Conservation (phyloP, 2,888 invertebrate species). For the Hoplodrina blanda region DNA sequence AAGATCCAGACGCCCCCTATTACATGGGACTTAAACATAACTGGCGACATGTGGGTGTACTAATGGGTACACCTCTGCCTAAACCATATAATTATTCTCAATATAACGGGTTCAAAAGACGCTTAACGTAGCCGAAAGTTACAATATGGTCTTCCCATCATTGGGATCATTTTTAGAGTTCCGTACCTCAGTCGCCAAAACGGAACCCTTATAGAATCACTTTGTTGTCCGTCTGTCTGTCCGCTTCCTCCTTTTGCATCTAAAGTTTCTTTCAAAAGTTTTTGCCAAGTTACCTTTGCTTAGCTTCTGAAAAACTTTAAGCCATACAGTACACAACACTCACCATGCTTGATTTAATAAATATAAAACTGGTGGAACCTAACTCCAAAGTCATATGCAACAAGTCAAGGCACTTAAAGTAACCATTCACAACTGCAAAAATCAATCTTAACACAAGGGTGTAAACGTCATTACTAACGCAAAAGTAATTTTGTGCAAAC, state of each 20-base stretch:
- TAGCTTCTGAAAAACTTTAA: neutral
- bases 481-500: constrained; percentile 4
- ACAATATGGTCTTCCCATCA: no score
- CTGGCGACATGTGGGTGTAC: no score
- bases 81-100: no score
- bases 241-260: neutral
- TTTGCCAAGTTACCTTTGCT: neutral
- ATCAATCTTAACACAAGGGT: constrained; percentile 7
- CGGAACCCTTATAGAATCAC: no score
- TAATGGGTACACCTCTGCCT: no score
- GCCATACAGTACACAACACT: constrained; percentile 20
- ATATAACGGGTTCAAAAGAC: no score
- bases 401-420: constrained; percentile 45
- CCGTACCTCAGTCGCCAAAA: no score
- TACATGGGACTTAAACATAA: no score
- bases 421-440: constrained; percentile 3
- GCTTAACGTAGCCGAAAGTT: no score
- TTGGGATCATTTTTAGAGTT: no score
- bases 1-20: no score
- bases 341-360: constrained; percentile 28
- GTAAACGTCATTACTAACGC: constrained; percentile 18
- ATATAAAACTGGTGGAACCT: constrained; percentile 39
- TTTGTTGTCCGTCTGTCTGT: no score
- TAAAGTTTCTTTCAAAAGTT: neutral
- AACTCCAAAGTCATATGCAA: constrained; percentile 56